These are phyloP conservation scores for Gallinago jamesoni DNA, from an alignment of 2,113 vertebrate species.

Conservation along the genomic window DNA sequence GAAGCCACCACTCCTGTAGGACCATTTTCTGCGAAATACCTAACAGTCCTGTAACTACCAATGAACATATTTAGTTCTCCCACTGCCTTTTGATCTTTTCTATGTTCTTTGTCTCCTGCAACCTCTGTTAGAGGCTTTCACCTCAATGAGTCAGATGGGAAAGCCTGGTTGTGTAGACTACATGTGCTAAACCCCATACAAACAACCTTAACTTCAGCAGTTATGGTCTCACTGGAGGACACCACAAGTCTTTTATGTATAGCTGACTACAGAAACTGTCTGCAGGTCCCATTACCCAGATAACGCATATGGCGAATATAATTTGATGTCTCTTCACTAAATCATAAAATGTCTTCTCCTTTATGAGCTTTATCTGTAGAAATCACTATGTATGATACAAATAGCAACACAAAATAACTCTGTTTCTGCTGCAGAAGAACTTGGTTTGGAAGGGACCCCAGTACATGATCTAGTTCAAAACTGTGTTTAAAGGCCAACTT, in stretches of 20 bases:
- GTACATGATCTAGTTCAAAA: background rate
- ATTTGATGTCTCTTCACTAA: background rate
- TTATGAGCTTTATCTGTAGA: background rate
- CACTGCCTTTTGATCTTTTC: background rate
- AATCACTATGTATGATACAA: background rate
- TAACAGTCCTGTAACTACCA: background rate
- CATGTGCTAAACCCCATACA: accelerated
- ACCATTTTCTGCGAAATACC: background rate
- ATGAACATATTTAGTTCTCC: background rate
- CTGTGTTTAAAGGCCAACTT: background rate
- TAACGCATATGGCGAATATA: accelerated
- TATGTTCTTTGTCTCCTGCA: background rate
- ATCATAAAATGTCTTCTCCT: background rate
- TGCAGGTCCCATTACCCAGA: background rate
- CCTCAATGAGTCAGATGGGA: background rate
- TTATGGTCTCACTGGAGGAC: background rate
- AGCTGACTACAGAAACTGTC: background rate
- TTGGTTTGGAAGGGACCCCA: background rate
- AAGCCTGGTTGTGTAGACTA: background rate
- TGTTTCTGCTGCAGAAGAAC: background rate
- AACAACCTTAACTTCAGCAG: background rate
- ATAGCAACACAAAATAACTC: background rate
- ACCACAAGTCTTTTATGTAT: accelerated
- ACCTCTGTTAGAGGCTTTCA: background rate
- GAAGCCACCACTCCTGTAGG: background rate